phyloP scores from a whole-genome alignment of 2,113 vertebrate species.

The Eublepharis macularius region DNA sequence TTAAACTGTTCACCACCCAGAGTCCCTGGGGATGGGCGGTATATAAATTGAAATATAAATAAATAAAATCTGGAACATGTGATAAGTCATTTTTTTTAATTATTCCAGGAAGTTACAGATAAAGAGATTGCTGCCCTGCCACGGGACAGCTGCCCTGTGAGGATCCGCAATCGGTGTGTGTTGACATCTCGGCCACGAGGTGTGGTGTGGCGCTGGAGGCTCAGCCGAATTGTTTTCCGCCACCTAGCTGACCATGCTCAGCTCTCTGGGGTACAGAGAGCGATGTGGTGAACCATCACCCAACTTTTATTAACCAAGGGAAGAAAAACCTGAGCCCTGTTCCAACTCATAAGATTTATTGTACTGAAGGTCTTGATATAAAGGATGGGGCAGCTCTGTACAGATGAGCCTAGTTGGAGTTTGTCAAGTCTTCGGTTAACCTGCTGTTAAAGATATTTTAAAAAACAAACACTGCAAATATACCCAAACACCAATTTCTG shows the following conservation, averaged over 20 bases:
- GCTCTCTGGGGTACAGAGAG: conserved; percentile 90
- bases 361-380: neutral
- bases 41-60: no score
- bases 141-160: conserved; percentile 89
- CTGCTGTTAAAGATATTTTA: neutral
- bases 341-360: neutral
- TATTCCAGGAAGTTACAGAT: conserved; percentile 86
- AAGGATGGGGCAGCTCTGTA: neutral
- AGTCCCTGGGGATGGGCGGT: no score
- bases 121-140: conserved; percentile 89
- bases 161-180: conserved; percentile 93
- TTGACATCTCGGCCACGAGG: conserved; percentile 91
- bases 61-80: accelerated
- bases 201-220: conserved; percentile 88
- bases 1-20: no score
- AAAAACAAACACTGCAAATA: conserved; percentile 12
- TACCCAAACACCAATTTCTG: neutral
- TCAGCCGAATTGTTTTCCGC: conserved; percentile 93
- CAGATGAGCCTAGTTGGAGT: neutral
- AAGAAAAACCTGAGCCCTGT: neutral
- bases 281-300: conserved; percentile 82
- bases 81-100: neutral
- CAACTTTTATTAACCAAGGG: neutral
- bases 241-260: conserved; percentile 92
- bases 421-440: neutral